Evolutionary conservation across 1,140 invertebrate species (phyloP).

Genomic region (Heliconius eleuchia): DNA sequence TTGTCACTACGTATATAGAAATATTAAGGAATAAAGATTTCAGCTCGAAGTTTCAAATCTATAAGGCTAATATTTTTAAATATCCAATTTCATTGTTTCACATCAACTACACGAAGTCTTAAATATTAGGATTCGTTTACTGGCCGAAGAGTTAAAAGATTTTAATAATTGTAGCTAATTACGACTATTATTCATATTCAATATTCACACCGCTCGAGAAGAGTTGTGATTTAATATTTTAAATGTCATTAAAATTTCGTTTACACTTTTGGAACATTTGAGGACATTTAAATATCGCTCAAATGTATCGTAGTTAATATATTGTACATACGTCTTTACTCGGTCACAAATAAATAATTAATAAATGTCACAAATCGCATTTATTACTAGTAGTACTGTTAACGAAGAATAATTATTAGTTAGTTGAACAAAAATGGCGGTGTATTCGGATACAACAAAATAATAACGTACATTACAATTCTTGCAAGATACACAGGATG

Average conservation of each 20-base stretch:
- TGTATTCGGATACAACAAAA: not conserved
- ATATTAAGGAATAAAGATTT: constrained; percentile 20
- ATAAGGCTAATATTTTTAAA: constrained; percentile 22
- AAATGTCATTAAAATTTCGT: constrained; percentile 6
- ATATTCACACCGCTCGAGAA: not conserved
- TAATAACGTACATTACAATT: not conserved
- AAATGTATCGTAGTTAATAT: not conserved
- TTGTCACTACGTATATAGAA: constrained; percentile 28
- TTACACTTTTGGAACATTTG: not conserved
- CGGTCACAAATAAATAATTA: not conserved
- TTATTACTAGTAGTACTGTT: not conserved
- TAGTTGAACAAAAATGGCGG: not conserved
- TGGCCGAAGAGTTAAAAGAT: constrained; percentile 7
- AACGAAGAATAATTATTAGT: not conserved
- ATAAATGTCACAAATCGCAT: not conserved
- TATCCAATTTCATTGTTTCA: constrained; percentile 16
- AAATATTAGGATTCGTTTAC: constrained; percentile 8
- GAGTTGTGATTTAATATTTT: not conserved
- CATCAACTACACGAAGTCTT: constrained; percentile 6
- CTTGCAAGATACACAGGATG: not conserved
- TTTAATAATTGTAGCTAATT: constrained; percentile 12
- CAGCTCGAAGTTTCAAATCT: constrained; percentile 29
- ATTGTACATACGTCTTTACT: not conserved
- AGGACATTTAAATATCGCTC: not conserved
- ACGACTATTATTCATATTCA: not conserved